A percentile compares a stretch with the other conserved stretches of the same genome.
These are phyloP conservation scores for Pocillopora verrucosa DNA, from an alignment of 64 coral and sea anemone genomes.

Conservation along the genomic window DNA sequence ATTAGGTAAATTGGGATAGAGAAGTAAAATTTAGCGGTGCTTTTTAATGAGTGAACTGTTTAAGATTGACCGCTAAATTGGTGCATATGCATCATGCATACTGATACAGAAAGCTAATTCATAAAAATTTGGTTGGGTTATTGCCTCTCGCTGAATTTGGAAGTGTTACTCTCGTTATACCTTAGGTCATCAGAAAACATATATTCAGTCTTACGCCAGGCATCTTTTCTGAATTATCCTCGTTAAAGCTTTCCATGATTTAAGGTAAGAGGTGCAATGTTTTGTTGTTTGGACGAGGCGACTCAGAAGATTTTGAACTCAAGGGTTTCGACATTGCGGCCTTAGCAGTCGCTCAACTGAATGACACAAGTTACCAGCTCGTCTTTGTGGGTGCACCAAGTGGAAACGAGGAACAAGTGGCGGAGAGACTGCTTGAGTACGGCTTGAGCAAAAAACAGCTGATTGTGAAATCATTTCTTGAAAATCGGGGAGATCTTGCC, in stretches of 20 bases:
- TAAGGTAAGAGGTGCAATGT: neutral
- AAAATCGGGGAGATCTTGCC: neutral
- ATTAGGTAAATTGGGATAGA: no score
- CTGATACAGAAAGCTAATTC: no score
- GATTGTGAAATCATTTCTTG: neutral
- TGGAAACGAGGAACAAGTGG: neutral
- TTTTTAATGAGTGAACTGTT: no score
- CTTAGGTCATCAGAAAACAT: no score
- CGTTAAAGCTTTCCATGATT: no score
- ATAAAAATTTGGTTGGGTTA: no score
- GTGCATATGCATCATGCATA: no score
- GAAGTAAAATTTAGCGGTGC: no score
- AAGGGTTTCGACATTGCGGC: conserved; percentile 22
- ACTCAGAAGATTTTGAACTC: neutral
- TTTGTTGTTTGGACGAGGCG: conserved; percentile 1
- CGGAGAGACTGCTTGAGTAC: neutral
- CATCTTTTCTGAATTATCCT: neutral
- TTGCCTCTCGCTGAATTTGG: no score
- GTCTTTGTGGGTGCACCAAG: conserved; percentile 1
- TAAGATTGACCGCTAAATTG: no score
- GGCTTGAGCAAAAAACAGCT: neutral
- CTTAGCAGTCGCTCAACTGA: neutral
- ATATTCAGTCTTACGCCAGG: neutral
- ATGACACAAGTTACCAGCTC: neutral
- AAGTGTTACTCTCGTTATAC: no score